Conservation (phyloP, 2,113 vertebrate species). For the Chaenocephalus aceratus region DNA sequence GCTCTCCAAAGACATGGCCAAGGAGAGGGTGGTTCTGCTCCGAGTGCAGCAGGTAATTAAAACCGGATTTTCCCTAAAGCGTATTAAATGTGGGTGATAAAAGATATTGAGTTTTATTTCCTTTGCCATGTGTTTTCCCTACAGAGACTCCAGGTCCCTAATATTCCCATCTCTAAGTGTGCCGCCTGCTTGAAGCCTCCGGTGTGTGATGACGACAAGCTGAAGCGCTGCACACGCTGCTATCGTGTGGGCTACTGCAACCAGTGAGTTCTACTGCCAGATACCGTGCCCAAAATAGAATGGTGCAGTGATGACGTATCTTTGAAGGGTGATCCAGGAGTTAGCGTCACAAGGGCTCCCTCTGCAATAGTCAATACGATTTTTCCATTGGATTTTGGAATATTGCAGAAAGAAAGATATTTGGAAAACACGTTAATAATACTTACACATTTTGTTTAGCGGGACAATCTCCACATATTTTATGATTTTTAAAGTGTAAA, state of each 20-base stretch:
- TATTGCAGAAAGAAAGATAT: too few species aligned
- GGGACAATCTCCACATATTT: too few species aligned
- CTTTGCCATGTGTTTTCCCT: background rate
- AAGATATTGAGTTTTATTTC: background rate
- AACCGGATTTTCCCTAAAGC: background rate
- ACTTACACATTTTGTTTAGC: too few species aligned
- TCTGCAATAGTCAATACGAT: too few species aligned
- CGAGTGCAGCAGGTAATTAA: conserved; percentile 93
- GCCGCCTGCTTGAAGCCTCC: conserved; percentile 95
- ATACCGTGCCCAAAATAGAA: too few species aligned
- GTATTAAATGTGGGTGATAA: background rate
- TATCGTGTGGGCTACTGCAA: conserved; percentile 99
- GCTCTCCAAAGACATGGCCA: conserved; percentile 92
- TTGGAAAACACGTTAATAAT: too few species aligned
- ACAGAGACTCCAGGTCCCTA: conserved; percentile 95
- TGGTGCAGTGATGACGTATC: too few species aligned
- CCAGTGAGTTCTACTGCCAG: conserved; percentile 86
- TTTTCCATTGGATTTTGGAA: too few species aligned
- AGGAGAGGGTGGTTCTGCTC: conserved; percentile 92
- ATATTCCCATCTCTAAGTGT: conserved; percentile 91
- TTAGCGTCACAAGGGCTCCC: too few species aligned
- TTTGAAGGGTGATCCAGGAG: too few species aligned
- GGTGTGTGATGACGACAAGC: conserved; percentile 92
- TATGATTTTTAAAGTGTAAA: too few species aligned
- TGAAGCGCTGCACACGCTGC: conserved; percentile 95